Percentiles rank a stretch among this genome's conserved stretches.
Conservation (phyloP, 2,797 vertebrate species). For the Diplodus sargus region DNA sequence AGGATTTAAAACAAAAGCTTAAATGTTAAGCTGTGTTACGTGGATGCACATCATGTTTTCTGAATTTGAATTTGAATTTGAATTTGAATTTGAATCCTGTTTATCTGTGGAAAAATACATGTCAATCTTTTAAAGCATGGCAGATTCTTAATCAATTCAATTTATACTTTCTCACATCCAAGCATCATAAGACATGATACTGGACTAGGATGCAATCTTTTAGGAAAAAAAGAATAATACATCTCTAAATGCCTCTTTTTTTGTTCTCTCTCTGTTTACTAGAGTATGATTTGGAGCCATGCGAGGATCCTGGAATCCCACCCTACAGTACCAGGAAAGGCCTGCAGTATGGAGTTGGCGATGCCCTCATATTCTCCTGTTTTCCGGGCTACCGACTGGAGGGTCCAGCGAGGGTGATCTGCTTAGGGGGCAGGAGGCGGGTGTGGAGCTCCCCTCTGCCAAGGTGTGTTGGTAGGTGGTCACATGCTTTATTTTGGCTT, state of each 20-base stretch:
- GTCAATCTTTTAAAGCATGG: constrained; percentile 3
- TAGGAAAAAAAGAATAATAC: not conserved
- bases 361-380: constrained; percentile 94
- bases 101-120: not conserved
- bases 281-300: constrained; percentile 98
- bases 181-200: not conserved
- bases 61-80: too few relatives aligned
- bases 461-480: constrained; percentile 99
- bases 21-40: constrained; percentile 3
- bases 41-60: not conserved
- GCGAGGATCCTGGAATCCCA: constrained; percentile 95
- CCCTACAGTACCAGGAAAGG: constrained; percentile 96
- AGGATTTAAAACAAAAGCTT: not conserved
- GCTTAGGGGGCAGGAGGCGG: constrained; percentile 97
- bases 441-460: constrained; percentile 99
- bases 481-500: constrained; percentile 95
- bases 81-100: not conserved
- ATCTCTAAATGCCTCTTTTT: not conserved
- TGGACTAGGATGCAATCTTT: not conserved
- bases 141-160: not conserved
- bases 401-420: constrained; percentile 93
- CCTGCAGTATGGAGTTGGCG: constrained; percentile 94
- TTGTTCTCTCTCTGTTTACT: not conserved
- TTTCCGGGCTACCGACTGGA: constrained; percentile 99
- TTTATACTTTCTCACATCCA: not conserved